Base-by-base conservation (phyloP, 2,888 invertebrate species). In the Aricia artaxerxes region DNA sequence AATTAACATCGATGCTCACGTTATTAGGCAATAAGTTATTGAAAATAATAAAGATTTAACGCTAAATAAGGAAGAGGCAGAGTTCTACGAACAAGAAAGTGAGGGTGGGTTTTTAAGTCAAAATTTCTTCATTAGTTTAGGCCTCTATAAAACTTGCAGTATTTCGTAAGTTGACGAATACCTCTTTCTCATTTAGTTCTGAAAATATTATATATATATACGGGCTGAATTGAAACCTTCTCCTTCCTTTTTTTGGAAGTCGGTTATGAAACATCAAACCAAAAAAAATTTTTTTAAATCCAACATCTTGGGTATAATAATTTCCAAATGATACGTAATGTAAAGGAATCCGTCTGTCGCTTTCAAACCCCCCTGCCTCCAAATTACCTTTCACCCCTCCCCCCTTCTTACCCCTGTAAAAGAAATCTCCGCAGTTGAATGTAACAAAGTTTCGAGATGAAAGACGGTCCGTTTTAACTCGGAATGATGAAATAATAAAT, bases 371-470 rank as follows among this genome's bases (percentile, higher is more conserved):
- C 69, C 35, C 9, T n/a, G 24, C 35, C 35, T 11, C 35, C 69
- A 38, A 69, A 69, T 69, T 13, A 69, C 13, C 13, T 35, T 5
- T 44, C 11, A 2, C 35, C 24, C 69, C 64, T 13, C 6, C 69
- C 69, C 31, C 69, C 69, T 35, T 69, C 7, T 64, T 64, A 31
- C 9, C 31, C 31, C 11, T 38, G 11, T 13, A 13, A 69, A 69
- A 69, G 69, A 69, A 69, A 69, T 69, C 35, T 13, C 69, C 35
- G 38, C 35, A 69, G 9, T 35, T 69, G 13, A 69, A 69, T 13
- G 16, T 69, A 69, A 69, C 69, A 69, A 69, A 69, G 35, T 69
- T 69, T 69, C 4, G 69, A 69, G 69, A 69, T 69, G 69, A 35
- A 69, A 69, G 35, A 69, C 31, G 9, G 11, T 13, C 69, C 13